Evolutionary conservation across 2,888 invertebrate genomes (phyloP).

Genomic region (Melikaiella ostensackeni): DNA sequence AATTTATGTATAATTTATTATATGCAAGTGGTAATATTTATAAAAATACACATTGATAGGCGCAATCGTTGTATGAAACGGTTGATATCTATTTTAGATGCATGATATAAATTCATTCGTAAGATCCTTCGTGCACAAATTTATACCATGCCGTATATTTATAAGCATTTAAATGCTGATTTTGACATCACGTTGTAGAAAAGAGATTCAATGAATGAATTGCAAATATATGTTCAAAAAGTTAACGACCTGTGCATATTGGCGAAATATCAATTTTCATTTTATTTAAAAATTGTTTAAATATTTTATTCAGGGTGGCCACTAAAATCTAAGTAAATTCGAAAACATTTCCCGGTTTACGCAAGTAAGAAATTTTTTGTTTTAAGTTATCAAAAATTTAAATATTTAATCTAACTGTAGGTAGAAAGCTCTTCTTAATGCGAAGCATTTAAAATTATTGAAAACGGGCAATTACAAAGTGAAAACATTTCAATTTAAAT

Average conservation of each 20-base stretch:
- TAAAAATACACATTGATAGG: neutral
- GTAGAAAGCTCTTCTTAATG: too few species aligned
- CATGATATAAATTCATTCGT: neutral
- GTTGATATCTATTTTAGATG: neutral
- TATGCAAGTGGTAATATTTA: neutral
- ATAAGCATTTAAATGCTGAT: neutral
- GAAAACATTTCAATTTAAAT: too few species aligned
- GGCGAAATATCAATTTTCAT: neutral
- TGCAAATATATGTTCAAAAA: neutral
- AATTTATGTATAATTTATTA: too few species aligned
- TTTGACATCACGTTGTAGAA: neutral
- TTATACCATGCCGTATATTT: neutral
- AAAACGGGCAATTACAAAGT: too few species aligned
- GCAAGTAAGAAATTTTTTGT: too few species aligned
- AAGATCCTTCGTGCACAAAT: neutral
- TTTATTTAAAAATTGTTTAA: too few species aligned
- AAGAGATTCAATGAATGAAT: neutral
- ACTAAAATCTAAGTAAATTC: too few species aligned
- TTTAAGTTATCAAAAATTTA: too few species aligned
- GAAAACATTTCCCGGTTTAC: too few species aligned
- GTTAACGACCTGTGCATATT: neutral
- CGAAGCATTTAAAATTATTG: too few species aligned
- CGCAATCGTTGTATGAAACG: neutral
- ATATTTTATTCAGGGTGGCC: too few species aligned
- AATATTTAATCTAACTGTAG: too few species aligned